These are phyloP conservation scores for Platichthys stellatus DNA, from an alignment of 2,113 vertebrate species.

Conservation along the genomic window DNA sequence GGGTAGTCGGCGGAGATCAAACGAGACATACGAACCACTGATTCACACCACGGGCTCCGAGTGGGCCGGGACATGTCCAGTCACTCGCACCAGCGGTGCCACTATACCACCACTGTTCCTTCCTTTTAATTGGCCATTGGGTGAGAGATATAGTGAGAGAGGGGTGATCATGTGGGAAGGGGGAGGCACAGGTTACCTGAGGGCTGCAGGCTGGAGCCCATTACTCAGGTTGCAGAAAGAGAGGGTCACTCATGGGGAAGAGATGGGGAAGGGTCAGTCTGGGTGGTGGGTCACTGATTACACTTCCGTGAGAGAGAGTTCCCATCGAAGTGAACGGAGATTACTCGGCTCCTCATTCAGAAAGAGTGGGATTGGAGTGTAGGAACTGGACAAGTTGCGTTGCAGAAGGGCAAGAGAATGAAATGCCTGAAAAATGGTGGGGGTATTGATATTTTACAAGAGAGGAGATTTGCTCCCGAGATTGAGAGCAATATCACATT, in stretches of 20 bases:
- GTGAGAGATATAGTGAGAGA: constrained; percentile 19
- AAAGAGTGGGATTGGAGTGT: background rate
- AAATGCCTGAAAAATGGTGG: constrained; percentile 14
- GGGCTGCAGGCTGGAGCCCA: constrained; percentile 65
- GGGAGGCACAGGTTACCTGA: constrained; percentile 48
- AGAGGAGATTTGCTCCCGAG: constrained; percentile 60
- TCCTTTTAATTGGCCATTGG: constrained; percentile 80
- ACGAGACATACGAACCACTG: constrained; percentile 41
- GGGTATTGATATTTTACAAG: constrained; percentile 67
- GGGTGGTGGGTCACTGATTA: constrained; percentile 50
- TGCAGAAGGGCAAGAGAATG: constrained; percentile 43
- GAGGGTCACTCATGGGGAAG: constrained; percentile 39
- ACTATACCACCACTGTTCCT: constrained; percentile 29
- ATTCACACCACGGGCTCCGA: constrained; percentile 36
- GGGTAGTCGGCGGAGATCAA: constrained; percentile 70
- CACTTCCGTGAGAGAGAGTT: constrained; percentile 18
- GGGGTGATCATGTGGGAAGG: background rate
- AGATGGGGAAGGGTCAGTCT: constrained; percentile 41
- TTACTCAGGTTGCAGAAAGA: constrained; percentile 64
- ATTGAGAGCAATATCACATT: constrained; percentile 67
- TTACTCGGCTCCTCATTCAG: constrained; percentile 20
- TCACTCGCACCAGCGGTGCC: constrained; percentile 65
- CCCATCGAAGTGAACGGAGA: constrained; percentile 28
- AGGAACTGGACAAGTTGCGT: constrained; percentile 14
- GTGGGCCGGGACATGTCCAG: constrained; percentile 69